Evolutionary conservation across 2,888 invertebrate species (phyloP), one percentile per base, ranked within the genome.

Genomic region (Drosophila quinaria): DNA sequence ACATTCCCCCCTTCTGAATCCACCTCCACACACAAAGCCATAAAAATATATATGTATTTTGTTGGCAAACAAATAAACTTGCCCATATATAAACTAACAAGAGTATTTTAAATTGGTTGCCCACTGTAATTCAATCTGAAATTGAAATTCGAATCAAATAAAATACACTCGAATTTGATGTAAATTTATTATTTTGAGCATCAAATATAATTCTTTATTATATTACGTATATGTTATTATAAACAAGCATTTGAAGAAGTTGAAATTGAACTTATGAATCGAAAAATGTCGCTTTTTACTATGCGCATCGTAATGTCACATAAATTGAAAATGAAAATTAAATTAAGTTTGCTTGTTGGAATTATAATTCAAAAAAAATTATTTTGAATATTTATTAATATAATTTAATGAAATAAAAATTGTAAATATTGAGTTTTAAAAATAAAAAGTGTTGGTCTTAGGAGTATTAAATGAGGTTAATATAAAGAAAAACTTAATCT

Each of bases 21-120:
- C 8, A 22, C 6, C 29, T 9, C 10, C 11, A 13, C 25, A 9
- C 15, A 22, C 17, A 44, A 19, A 47, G 52, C 42, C 65, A 72
- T 65, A 60, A 61, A 74, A 49, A 63, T 61, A 67, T 42, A 29
- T 8, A 8, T 59, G 51, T 72, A 29, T 59, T 55, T 72, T 58
- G 60, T 64, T 62, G 69, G 44, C 68, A 74, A 78, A 76, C 65
- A 76, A 78, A 74, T 69, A 78, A 46, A 66, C 74, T 63, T 62
- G 42, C 46, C 19, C 29, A 31, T 25, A 44, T 39, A 47, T 31
- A 42, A 42, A n/a, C 49, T 31, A 33, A 56, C 46, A 54, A 17
- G 42, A 42, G 52, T 44, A 19, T 49, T 63, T 61, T 5, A 54
- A 49, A 73, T 69, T 58, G 72, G 22, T 54, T 64, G 41, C 56